Evolutionary conservation across 2,113 vertebrate species (phyloP).

Genomic region (Aphyosemion australe): DNA sequence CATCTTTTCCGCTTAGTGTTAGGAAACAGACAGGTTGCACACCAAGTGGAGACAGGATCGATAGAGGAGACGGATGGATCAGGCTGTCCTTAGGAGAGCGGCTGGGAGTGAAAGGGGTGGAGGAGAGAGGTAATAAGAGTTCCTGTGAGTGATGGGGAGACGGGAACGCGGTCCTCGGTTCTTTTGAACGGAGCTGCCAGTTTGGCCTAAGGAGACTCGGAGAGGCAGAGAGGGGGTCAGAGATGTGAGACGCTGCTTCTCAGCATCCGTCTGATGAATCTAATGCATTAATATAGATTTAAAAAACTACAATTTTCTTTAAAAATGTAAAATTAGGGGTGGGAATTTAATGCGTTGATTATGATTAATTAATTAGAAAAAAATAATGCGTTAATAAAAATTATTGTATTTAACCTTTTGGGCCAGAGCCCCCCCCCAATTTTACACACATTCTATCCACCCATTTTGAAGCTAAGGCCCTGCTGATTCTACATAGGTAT

Average conservation of each 20-base stretch:
- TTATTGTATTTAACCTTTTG: too few species aligned
- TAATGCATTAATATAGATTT: too few species aligned
- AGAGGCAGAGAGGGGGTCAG: conserved; percentile 36
- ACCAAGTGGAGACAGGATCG: conserved; percentile 55
- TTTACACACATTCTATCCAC: too few species aligned
- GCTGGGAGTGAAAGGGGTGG: conserved; percentile 8
- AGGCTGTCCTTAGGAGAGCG: conserved; percentile 39
- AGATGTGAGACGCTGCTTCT: conserved; percentile 28
- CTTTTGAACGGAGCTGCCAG: conserved; percentile 38
- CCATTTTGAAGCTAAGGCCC: too few species aligned
- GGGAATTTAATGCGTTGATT: too few species aligned
- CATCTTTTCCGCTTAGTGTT: conserved; percentile 68
- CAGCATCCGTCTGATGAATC: conserved; percentile 32
- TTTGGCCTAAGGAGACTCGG: conserved; percentile 58
- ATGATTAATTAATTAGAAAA: too few species aligned
- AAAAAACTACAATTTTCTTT: too few species aligned
- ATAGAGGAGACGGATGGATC: conserved; percentile 70
- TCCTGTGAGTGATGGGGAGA: conserved; percentile 50
- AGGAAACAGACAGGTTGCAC: conserved; percentile 66
- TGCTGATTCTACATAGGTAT: too few species aligned
- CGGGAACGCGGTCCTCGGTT: conserved; percentile 11
- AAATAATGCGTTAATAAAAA: too few species aligned
- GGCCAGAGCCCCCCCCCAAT: too few species aligned
- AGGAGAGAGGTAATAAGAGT: conserved; percentile 52
- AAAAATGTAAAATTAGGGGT: too few species aligned